A percentile compares a stretch with the other conserved stretches of the same genome.
Evolutionary conservation across 1,140 invertebrate genomes (phyloP).

Genomic region (Trichoplusia ni): DNA sequence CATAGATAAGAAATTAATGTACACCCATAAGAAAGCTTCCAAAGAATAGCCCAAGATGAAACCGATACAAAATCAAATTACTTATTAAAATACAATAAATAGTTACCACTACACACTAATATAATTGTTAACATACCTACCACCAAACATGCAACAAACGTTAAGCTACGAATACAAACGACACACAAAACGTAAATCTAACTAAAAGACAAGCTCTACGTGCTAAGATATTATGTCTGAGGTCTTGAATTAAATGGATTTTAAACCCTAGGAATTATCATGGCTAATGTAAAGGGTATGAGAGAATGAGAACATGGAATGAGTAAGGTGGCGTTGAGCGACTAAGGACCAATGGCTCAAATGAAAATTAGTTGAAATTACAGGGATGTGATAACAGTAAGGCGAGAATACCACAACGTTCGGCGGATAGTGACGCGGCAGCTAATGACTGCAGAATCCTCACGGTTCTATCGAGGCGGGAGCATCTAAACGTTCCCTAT

Average conservation of each 20-base stretch:
- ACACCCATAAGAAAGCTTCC: conserved; percentile 17
- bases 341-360: conserved; percentile 50
- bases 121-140: conserved; percentile 42
- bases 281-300: conserved; percentile 45
- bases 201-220: conserved; percentile 53
- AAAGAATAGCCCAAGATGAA: conserved; percentile 39
- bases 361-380: conserved; percentile 35
- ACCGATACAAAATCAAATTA: conserved; percentile 38
- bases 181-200: conserved; percentile 53
- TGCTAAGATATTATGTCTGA: conserved; percentile 39
- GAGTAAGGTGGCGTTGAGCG: conserved; percentile 49
- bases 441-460: conserved; percentile 65
- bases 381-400: conserved; percentile 26
- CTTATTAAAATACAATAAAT: conserved; percentile 46
- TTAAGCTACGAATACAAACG: conserved; percentile 37
- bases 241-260: conserved; percentile 42
- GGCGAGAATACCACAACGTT: conserved; percentile 52
- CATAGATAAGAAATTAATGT: background rate
- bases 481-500: conserved; percentile 75
- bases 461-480: conserved; percentile 73
- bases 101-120: conserved; percentile 28
- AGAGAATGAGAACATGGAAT: conserved; percentile 39
- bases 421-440: conserved; percentile 62
- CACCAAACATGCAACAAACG: conserved; percentile 57
- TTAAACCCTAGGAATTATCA: conserved; percentile 43